These are phyloP conservation scores for Tribolium freemani DNA, from an alignment of 2,888 invertebrate species.

Conservation along the genomic window DNA sequence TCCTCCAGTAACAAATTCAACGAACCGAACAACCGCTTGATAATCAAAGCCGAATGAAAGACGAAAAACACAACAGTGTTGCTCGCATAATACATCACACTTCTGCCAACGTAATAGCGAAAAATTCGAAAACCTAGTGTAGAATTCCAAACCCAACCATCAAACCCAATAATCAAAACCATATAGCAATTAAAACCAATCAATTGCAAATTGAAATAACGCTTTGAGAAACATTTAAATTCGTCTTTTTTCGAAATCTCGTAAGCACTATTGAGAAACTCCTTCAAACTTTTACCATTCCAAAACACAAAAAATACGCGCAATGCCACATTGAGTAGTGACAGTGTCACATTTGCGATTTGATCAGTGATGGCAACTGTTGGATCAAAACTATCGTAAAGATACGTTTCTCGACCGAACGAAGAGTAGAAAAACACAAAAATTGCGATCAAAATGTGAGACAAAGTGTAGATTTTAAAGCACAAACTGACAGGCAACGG, in stretches of 20 bases:
- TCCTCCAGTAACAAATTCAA: neutral
- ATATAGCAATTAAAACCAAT: constrained; percentile 21
- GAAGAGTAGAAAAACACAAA: neutral
- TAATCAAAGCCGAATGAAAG: constrained; percentile 8
- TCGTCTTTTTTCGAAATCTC: neutral
- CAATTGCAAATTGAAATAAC: neutral
- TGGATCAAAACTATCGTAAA: neutral
- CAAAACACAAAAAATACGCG: neutral
- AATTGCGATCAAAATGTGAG: neutral
- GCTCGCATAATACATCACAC: constrained; percentile 16
- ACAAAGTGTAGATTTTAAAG: constrained; percentile 1
- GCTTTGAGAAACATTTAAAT: neutral
- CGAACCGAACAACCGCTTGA: neutral
- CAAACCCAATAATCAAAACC: constrained; percentile 1
- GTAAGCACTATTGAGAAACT: neutral
- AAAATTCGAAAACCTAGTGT: neutral
- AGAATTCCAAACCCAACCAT: constrained; percentile 21
- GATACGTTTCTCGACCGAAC: neutral
- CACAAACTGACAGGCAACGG: neutral
- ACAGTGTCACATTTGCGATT: neutral
- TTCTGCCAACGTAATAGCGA: constrained; percentile 24
- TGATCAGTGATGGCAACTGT: constrained; percentile 13
- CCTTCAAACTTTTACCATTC: neutral
- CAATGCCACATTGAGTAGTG: neutral
- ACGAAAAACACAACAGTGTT: constrained; percentile 17